phyloP scores from a whole-genome alignment of 2,797 vertebrate species.

The Clarias fuscus region DNA sequence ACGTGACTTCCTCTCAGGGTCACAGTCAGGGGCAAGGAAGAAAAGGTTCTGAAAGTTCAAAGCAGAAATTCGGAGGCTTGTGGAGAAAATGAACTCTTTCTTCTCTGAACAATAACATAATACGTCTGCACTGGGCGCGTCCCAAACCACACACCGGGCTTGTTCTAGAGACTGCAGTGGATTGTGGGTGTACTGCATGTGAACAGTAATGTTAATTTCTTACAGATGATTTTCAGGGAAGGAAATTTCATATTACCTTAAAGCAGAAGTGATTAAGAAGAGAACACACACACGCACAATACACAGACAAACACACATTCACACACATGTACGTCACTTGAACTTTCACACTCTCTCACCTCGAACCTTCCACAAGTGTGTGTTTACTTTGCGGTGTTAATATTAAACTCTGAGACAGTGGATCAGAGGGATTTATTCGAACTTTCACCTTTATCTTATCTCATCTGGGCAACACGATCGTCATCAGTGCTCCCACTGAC shows the following conservation, averaged over 20 bases:
- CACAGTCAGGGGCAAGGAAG: neutral
- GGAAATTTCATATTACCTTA: neutral
- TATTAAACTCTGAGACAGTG: neutral
- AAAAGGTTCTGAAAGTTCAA: conserved; percentile 1
- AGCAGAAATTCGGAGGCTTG: neutral
- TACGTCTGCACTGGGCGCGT: neutral
- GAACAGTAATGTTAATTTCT: neutral
- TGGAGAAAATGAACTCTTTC: conserved; percentile 5
- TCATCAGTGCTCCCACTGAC: neutral
- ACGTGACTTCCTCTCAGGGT: conserved; percentile 1
- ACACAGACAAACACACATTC: neutral
- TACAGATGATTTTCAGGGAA: neutral
- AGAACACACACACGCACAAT: neutral
- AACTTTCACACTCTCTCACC: neutral
- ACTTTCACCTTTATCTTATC: conserved; percentile 28
- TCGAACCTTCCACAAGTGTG: neutral
- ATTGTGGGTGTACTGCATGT: neutral
- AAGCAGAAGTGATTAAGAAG: neutral
- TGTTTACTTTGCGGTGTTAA: neutral
- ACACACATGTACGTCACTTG: neutral
- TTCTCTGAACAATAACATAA: neutral
- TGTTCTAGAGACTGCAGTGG: too few relatives aligned
- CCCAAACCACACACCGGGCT: conserved; percentile 9
- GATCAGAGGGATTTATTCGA: neutral
- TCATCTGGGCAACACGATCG: neutral